A percentile compares a stretch with the other conserved stretches of the same genome.
Evolutionary conservation across 2,888 invertebrate genomes (phyloP).

Genomic region (Actias luna): DNA sequence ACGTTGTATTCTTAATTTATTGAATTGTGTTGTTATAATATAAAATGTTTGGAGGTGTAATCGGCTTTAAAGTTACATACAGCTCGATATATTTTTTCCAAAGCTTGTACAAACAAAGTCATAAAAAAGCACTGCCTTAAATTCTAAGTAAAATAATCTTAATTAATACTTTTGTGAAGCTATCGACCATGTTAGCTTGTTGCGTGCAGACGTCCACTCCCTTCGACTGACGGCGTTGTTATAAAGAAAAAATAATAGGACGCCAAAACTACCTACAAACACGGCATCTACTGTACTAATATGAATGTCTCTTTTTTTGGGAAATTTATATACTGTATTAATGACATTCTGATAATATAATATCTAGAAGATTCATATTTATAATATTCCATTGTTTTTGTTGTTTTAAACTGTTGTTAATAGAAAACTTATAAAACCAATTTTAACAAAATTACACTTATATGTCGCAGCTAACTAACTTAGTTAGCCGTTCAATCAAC

Average conservation of each 20-base stretch:
- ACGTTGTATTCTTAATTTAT: background rate
- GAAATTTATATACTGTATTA: no score
- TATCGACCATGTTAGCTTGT: slow-evolving; percentile 44
- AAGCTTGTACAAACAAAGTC: slow-evolving; percentile 55
- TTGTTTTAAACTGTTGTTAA: background rate
- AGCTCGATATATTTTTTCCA: slow-evolving; percentile 21
- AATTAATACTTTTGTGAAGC: slow-evolving; percentile 52
- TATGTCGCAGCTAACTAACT: no score
- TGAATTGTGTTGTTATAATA: background rate
- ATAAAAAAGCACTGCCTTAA: slow-evolving; percentile 77
- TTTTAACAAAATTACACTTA: background rate
- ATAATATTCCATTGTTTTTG: background rate
- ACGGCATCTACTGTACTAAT: background rate
- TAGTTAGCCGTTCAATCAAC: no score
- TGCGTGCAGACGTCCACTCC: slow-evolving; percentile 50
- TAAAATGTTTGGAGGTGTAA: background rate
- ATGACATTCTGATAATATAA: background rate
- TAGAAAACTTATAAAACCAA: background rate
- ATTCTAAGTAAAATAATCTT: slow-evolving; percentile 67
- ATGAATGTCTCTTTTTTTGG: background rate
- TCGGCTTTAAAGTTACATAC: background rate
- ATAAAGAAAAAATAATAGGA: background rate
- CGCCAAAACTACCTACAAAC: slow-evolving; percentile 3
- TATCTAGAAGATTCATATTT: background rate
- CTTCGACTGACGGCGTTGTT: slow-evolving; percentile 50